Conservation (phyloP, 2,113 vertebrate species). For the Burhinus bistriatus region DNA sequence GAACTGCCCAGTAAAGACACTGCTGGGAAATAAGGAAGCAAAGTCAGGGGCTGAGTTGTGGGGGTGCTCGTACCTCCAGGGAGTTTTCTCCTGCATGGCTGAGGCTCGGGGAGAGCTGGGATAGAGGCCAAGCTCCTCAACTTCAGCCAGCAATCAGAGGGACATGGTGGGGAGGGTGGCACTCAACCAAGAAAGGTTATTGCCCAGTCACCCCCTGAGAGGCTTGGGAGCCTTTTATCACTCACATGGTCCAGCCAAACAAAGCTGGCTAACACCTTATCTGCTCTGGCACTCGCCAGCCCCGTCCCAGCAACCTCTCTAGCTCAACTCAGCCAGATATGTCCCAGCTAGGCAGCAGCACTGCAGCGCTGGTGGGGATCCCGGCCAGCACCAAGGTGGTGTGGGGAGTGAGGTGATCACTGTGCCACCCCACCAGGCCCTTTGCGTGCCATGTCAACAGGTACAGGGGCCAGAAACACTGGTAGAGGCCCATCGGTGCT, state of each 20-base stretch:
- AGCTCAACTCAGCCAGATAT: neutral
- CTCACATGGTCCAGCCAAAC: neutral
- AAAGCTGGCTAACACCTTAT: neutral
- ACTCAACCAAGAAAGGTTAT: neutral
- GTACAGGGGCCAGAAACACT: neutral
- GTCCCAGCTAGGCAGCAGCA: fast-evolving
- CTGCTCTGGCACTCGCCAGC: neutral
- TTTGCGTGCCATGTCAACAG: neutral
- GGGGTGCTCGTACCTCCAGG: neutral
- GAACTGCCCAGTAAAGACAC: neutral
- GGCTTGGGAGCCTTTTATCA: neutral
- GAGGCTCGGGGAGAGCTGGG: neutral
- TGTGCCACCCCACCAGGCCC: neutral
- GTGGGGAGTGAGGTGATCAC: neutral
- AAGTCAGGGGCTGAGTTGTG: neutral
- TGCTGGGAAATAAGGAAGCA: neutral
- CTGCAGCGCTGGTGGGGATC: neutral
- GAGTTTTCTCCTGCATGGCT: neutral
- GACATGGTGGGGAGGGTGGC: neutral
- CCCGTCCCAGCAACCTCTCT: neutral
- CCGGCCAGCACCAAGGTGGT: neutral
- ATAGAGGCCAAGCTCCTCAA: neutral
- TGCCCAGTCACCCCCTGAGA: neutral
- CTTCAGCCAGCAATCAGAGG: neutral
- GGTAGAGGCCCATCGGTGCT: neutral